Base-by-base conservation (phyloP, 92 coral and sea anemone species). In the Desmophyllum pertusum region DNA sequence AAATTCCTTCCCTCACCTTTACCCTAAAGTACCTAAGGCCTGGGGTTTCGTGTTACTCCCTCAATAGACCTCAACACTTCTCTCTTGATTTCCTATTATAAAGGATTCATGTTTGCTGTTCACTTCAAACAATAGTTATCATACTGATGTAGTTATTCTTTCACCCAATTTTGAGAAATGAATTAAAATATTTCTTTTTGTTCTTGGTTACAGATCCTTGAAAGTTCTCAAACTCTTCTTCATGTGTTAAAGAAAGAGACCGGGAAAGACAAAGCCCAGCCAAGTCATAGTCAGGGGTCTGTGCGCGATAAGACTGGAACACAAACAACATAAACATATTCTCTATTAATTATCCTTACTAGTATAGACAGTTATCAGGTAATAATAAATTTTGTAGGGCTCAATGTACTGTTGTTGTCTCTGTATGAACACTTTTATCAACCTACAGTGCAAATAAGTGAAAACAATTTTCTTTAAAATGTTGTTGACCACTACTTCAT, bases 211-310 rank as follows among this genome's bases (percentile, higher is more conserved):
- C 89, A 96, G 99, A 96, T 96, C 55, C 84, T 96, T 39, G 99
- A 96, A 91, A 96, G 99, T 76, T 96, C 99, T 18, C 99, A 96
- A 88, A 95, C 99, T 50, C 88, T 96, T 35, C 92, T 96, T 37
- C 95, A 94, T 79, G 99, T 96, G 6, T 74, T 96, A 75, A 96
- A 94, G 91, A 96, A 96, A 80, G 99, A 96, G 76, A 93, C 95
- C n/a, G 91, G 92, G 51, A 96, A 94, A 77, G 99, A 96, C 53
- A 96, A 92, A 78, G 72, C 87, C 0, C 92, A 92, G 30, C 66
- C 88, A 41, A 86, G 87, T 42, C 88, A 91, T 23, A 94, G 95
- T 76, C 98, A 94, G 67, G 93, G 86, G 62, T 78, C 93, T 51
- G 81, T 90, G 37, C 90, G 93, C 50, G 98, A 94, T 10, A 94